phyloP scores from a whole-genome alignment of 2,797 vertebrate genomes.

The Siniperca undulata region DNA sequence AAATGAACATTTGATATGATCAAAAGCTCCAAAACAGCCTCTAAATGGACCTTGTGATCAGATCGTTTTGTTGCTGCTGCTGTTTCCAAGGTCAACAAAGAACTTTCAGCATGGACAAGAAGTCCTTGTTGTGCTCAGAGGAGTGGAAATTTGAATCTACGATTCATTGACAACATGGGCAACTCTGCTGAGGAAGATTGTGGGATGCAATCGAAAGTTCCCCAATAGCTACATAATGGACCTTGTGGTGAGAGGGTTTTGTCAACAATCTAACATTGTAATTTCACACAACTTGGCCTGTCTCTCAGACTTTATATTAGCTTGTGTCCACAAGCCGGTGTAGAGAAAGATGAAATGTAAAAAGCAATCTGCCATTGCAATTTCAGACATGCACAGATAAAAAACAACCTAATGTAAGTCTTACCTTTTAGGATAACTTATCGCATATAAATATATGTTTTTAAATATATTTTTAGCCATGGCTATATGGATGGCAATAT shows the following conservation, averaged over 20 bases:
- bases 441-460: too few species aligned
- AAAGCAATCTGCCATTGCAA: not conserved
- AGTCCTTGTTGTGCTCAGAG: not conserved
- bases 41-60: not conserved
- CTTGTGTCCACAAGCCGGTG: not conserved
- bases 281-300: too few species aligned
- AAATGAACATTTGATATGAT: conserved; percentile 3
- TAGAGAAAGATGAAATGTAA: not conserved
- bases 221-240: not conserved
- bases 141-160: not conserved
- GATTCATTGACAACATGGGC: not conserved
- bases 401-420: not conserved
- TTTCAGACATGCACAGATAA: not conserved
- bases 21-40: not conserved
- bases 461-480: too few species aligned
- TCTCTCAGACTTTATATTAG: not conserved
- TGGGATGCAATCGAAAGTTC: not conserved
- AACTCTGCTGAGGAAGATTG: not conserved
- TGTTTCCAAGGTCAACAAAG: not conserved
- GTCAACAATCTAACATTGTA: not conserved
- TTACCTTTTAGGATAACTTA: not conserved
- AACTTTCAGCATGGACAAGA: not conserved
- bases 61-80: not conserved
- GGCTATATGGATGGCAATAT: too few species aligned
- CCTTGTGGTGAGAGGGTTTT: not conserved